Evolutionary conservation across 2,113 vertebrate species (phyloP), one percentile per base, ranked within the genome.

Genomic region (Microtus richardsoni): DNA sequence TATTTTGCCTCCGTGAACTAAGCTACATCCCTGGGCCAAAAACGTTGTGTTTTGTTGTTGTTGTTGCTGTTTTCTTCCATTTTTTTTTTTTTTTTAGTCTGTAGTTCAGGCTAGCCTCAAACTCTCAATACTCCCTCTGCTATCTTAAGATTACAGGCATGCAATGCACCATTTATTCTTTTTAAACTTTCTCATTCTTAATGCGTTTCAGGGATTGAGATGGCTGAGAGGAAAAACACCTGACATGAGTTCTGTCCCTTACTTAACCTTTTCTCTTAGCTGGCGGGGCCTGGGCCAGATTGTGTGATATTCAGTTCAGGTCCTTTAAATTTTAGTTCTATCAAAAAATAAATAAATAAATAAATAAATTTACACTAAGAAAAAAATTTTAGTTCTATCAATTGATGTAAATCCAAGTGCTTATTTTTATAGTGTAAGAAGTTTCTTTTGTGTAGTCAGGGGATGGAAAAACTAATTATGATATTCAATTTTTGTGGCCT

Each of bases 401-500:
- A 92, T 96, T 95, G 96, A 97, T 97, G 94, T 96, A 97, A 96
- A 97, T 96, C 89, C 85, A 96, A 96, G 95, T 96, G 93, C 95
- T 97, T 95, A 97, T 95, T 95, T 98, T 97, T 97, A 93, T 95
- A 94, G 90, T 97, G 47, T 88, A 95, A 97, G 80, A 96, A 90
- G 68, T 97, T 97, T 95, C 70, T 95, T 97, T 95, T 98, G 93
- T 98, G 96, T 96, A 97, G 96, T 98, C 96, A 96, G 96, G 95
- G 90, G 97, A 49, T 97, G 95, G 93, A 89, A 95, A 96, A 97
- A 93, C 95, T 97, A 92, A 97, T 94, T 95, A 95, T 96, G 94
- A 93, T 93, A 94, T 24, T 86, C 85, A 95, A 91, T 95, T 97
- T 97, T 96, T 93, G 96, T 96, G 97, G 92, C 90, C 90, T 89